Evolutionary conservation across 2,113 vertebrate genomes (phyloP), one percentile per base, ranked within the genome.

Genomic region (Nestor notabilis): DNA sequence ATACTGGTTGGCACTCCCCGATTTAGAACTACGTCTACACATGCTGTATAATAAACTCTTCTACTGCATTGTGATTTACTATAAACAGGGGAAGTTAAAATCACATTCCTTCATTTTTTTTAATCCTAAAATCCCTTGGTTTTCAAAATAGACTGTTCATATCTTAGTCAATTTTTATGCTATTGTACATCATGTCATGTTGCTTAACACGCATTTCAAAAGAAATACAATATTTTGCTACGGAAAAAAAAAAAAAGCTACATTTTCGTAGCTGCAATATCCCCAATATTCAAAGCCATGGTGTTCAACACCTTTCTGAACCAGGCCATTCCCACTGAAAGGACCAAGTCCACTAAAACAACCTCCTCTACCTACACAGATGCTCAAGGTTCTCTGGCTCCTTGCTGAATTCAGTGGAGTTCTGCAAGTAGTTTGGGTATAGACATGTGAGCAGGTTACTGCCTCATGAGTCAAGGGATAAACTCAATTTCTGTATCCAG

Each of bases 141-240:
- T 78, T 91, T 91, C 74, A 74, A n/a, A 78, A 74, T 69, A 95
- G 90, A 85, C 65, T 87, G 77, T 91, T 90, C 53, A 7, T 61
- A 84, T 90, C 80, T 89, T 82, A 75, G 60, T 91, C 76, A 93
- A 83, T 78, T 90, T 90, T 83, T 95, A 65, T 94, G 91, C 89
- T 96, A 91, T 91, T 87, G 50, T 96, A 95, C 83, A 92, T 89
- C 56, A 86, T 84, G 89, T 82, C 84, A 81, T 39, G 86, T 92
- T 58, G 43, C 83, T 96, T 85, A 96, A 95, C 24, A 96, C 65
- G 93, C 58, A 92, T 90, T 93, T 97, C 81, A 93, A 95, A 93
- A 97, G 79, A 94, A 96, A 83, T 90, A 96, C 25, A 94, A 86
- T 93, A 91, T 81, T 97, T 97, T 92, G 90, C 94, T 96, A 93